Percentiles rank a stretch among this genome's conserved stretches.
Evolutionary conservation across 1,140 invertebrate species (phyloP).

Genomic region (Drosophila mayri): DNA sequence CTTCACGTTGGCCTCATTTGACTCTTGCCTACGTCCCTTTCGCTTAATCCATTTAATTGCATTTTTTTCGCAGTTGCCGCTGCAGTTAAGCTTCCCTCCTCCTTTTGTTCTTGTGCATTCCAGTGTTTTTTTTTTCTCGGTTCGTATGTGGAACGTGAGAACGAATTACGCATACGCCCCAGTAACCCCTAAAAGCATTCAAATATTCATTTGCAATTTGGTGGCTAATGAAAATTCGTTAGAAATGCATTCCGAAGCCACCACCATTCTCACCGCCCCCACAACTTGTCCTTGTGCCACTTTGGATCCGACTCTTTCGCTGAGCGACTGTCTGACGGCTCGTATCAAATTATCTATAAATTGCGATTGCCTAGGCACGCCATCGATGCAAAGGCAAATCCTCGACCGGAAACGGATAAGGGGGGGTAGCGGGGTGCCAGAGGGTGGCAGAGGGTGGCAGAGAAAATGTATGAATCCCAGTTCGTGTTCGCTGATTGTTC

Average conservation of each 20-base stretch:
- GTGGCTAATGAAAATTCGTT: slow-evolving; percentile 70
- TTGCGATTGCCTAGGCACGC: slow-evolving; percentile 70
- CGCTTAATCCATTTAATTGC: slow-evolving; percentile 74
- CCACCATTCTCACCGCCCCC: background rate
- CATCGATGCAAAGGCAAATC: slow-evolving; percentile 49
- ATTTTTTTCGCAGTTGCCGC: slow-evolving; percentile 39
- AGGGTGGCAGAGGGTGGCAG: background rate
- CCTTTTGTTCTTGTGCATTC: slow-evolving; percentile 51
- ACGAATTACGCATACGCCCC: slow-evolving; percentile 61
- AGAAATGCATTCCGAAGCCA: slow-evolving; percentile 66
- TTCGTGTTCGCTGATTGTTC: slow-evolving; percentile 58
- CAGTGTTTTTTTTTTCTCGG: slow-evolving; percentile 16
- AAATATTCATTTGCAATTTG: slow-evolving; percentile 58
- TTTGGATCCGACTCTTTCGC: slow-evolving; percentile 46
- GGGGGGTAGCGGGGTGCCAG: background rate
- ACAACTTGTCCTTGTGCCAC: slow-evolving; percentile 72
- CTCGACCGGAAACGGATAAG: slow-evolving; percentile 4
- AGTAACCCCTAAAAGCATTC: slow-evolving; percentile 43
- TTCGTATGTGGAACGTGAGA: slow-evolving; percentile 43
- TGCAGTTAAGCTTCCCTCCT: slow-evolving; percentile 25
- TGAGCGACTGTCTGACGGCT: slow-evolving; percentile 59
- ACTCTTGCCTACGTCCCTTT: slow-evolving; percentile 20
- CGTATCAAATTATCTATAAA: slow-evolving; percentile 81
- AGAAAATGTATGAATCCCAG: slow-evolving; percentile 22
- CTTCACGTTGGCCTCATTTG: slow-evolving; percentile 66